Percentiles rank a stretch among this genome's conserved stretches.
Evolutionary conservation across 2,797 vertebrate species (phyloP).

Genomic region (Sphenopsis melanotis): DNA sequence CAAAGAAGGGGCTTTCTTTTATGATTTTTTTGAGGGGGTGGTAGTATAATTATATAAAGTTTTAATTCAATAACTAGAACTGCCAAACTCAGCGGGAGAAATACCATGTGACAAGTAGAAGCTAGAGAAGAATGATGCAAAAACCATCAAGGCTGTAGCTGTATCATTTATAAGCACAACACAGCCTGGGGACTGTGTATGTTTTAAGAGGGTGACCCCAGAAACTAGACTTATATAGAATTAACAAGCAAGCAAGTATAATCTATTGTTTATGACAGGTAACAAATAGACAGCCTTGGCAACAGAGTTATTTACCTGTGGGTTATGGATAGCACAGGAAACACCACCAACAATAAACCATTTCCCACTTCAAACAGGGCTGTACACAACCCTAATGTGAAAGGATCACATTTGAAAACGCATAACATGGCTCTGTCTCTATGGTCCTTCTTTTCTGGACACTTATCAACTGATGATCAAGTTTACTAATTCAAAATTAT

Average conservation of each 20-base stretch:
- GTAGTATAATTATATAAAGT: background rate
- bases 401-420: background rate
- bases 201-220: background rate
- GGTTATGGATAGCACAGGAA: background rate
- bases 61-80: background rate
- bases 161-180: background rate
- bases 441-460: background rate
- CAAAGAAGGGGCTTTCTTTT: background rate
- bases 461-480: background rate
- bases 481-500: background rate
- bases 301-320: background rate
- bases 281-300: background rate
- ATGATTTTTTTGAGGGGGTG: background rate
- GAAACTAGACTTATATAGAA: background rate
- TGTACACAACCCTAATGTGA: background rate
- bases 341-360: background rate
- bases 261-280: background rate
- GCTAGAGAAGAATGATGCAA: background rate
- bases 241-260: background rate
- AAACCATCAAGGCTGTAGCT: background rate
- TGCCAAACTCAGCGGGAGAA: background rate
- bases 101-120: background rate
- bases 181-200: background rate
- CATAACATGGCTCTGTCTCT: background rate
- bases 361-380: background rate